These are phyloP conservation scores for Anastatus disparis DNA, from an alignment of 1,140 invertebrate genomes.

Conservation along the genomic window DNA sequence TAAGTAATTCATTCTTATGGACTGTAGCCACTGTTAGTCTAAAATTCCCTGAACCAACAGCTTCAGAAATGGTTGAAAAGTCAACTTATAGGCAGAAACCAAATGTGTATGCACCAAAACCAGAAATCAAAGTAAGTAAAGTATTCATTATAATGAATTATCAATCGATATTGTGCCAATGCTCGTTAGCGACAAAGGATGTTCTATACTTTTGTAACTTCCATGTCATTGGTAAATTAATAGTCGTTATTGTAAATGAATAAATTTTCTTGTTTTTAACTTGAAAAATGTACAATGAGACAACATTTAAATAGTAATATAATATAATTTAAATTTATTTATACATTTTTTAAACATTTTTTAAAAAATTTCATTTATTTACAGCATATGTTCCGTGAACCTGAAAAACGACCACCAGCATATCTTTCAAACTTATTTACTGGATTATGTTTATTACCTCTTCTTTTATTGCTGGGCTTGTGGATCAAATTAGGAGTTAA, in stretches of 20 bases:
- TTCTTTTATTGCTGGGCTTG: slow-evolving; percentile 85
- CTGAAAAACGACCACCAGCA: slow-evolving; percentile 89
- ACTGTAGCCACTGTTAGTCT: slow-evolving; percentile 80
- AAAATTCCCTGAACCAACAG: slow-evolving; percentile 72
- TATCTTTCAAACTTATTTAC: slow-evolving; percentile 93
- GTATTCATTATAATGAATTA: not conserved
- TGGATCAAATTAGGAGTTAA: slow-evolving; percentile 93
- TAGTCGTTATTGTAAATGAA: slow-evolving; percentile 37
- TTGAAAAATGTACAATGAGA: not conserved
- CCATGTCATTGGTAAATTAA: slow-evolving; percentile 61
- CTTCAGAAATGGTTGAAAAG: slow-evolving; percentile 57
- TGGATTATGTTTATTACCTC: slow-evolving; percentile 81
- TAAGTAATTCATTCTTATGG: slow-evolving; percentile 92
- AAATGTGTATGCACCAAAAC: slow-evolving; percentile 72
- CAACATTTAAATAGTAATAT: not conserved
- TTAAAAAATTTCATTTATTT: too few relatives aligned
- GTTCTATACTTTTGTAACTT: slow-evolving; percentile 53
- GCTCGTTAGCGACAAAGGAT: slow-evolving; percentile 59
- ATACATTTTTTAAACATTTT: not conserved
- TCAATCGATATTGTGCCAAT: slow-evolving; percentile 49
- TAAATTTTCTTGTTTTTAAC: slow-evolving; percentile 25
- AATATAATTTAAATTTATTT: not conserved
- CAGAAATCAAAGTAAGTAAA: slow-evolving; percentile 80
- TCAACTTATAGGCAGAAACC: slow-evolving; percentile 57
- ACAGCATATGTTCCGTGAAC: slow-evolving; percentile 90